phyloP scores from a whole-genome alignment of 1,140 invertebrate genomes.

The Rhagoletis zephyria region DNA sequence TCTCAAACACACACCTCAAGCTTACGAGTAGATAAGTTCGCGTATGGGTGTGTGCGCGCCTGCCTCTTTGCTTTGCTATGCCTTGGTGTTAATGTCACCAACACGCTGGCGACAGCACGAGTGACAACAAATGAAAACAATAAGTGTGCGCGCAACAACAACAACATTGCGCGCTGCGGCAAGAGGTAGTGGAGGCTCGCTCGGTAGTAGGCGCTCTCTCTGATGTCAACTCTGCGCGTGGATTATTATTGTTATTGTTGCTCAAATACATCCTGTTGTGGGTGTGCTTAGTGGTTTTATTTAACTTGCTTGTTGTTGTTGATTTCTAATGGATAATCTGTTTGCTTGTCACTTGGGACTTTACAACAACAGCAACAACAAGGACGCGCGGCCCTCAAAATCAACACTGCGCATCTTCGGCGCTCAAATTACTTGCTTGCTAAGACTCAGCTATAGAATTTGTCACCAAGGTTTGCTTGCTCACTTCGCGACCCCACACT shows the following conservation, averaged over 20 bases:
- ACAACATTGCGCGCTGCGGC: neutral
- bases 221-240: neutral
- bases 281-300: neutral
- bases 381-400: neutral
- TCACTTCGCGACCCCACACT: neutral
- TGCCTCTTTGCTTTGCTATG: neutral
- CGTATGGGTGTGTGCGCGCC: neutral
- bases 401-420: constrained; percentile 14
- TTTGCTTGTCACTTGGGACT: constrained; percentile 31
- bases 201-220: neutral
- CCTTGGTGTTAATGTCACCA: constrained; percentile 45
- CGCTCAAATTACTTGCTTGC: neutral
- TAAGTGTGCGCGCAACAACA: neutral
- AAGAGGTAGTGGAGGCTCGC: neutral
- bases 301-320: neutral
- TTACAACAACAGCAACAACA: neutral
- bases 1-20: neutral
- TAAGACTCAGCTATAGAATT: neutral
- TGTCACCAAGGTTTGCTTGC: constrained; percentile 22
- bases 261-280: neutral
- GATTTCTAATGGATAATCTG: constrained; percentile 38
- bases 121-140: constrained; percentile 42
- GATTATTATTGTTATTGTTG: neutral
- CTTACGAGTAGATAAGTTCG: neutral
- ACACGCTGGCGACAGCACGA: constrained; percentile 3